Conservation (phyloP, 2,113 vertebrate species). For the Megaceryle torquata region DNA sequence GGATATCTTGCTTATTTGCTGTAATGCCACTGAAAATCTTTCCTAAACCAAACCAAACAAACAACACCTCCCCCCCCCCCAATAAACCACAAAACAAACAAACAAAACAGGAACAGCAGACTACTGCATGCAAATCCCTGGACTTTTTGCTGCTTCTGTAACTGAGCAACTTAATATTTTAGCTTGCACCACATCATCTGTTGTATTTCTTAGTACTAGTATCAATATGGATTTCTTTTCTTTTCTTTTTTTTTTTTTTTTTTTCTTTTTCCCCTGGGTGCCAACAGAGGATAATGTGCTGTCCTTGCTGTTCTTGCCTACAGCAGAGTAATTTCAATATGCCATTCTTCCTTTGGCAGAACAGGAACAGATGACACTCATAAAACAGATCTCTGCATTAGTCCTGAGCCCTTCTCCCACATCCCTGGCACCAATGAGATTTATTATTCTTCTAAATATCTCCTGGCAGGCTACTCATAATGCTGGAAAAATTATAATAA, state of each 20-base stretch:
- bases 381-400: slow-evolving; percentile 43
- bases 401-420: slow-evolving; percentile 34
- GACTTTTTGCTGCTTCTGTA: not conserved
- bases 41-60: not conserved
- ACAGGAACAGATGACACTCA: slow-evolving; percentile 40
- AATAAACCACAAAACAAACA: no score
- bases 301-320: slow-evolving; percentile 52
- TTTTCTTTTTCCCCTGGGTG: not conserved
- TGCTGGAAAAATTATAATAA: slow-evolving; percentile 13
- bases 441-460: slow-evolving; percentile 40
- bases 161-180: not conserved
- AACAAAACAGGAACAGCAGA: not conserved
- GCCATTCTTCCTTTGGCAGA: slow-evolving; percentile 51
- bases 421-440: slow-evolving; percentile 23
- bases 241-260: not conserved
- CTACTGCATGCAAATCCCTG: not conserved
- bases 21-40: not conserved
- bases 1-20: not conserved
- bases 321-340: slow-evolving; percentile 58
- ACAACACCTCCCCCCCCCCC: not conserved
- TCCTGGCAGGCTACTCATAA: slow-evolving; percentile 30
- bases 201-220: not conserved
- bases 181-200: not conserved
- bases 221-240: not conserved
- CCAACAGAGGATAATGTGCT: slow-evolving; percentile 13